Evolutionary conservation across 2,888 invertebrate species (phyloP), one percentile per base, ranked within the genome.

Genomic region (Drosophila testacea): DNA sequence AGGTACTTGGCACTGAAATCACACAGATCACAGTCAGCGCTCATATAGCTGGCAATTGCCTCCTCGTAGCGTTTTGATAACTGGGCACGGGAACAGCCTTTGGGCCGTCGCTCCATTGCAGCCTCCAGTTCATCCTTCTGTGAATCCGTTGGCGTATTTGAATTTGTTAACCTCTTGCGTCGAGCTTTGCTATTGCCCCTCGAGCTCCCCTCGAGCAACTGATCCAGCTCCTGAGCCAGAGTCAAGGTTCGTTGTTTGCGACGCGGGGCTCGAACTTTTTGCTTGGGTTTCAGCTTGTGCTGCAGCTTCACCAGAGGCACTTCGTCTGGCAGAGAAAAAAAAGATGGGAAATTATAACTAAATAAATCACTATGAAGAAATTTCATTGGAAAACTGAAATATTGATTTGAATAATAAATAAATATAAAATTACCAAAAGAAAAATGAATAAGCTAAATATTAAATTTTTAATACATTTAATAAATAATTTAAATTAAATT

Each of bases 1-100:
- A 90, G 83, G 47, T 82, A 85, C 46, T 81, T 82, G 39, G 84
- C 79, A 34, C 77, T 79, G 6, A 73, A 76, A 6, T 90, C 79
- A 56, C 91, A 91, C 16, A 91, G 78, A 62, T 91, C 91, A 61
- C 91, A 91, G 65, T 79, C 87, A 39, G 91, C 79, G 32, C 73
- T 78, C 88, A 91, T 86, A 30, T 86, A 85, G 69, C 86, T 88
- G 57, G 85, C 85, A 16, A 85, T 85, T 5, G 87, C 72, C 46
- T 85, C 90, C 56, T 85, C 85, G 13, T 85, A 85, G 4, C 83
- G 78, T 38, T 86, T 76, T 11, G 90, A 71, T 30, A 85, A 66
- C 52, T 86, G 88, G 0, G 73, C 71, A 1, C 90, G 80, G 7
- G 85, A 78, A 10, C 88, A 89, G 52, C 90, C 90, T 13, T 89